These are phyloP conservation scores for Thyatira batis DNA, from an alignment of 2,888 invertebrate species.

Conservation along the genomic window DNA sequence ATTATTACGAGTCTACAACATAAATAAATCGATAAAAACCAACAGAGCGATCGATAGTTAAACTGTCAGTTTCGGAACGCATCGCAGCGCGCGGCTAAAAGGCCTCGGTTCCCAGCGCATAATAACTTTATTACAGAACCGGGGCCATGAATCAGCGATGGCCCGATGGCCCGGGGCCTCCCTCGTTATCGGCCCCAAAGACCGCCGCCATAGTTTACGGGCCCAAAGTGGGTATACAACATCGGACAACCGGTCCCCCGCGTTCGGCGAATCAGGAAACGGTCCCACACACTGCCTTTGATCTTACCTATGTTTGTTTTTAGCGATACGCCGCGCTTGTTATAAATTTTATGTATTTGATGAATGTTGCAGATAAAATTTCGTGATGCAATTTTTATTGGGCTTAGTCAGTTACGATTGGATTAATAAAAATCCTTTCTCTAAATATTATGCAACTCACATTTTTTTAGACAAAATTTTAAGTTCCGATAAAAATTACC, in stretches of 20 bases:
- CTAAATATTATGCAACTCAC: too few species aligned
- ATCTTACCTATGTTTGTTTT: not conserved
- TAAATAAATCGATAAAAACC: not conserved
- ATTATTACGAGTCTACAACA: not conserved
- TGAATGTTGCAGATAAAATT: too few species aligned
- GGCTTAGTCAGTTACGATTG: too few species aligned
- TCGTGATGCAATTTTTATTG: too few species aligned
- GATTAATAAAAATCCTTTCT: too few species aligned
- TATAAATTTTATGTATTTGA: not conserved
- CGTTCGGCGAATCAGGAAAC: constrained; percentile 39
- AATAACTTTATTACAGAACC: constrained; percentile 33
- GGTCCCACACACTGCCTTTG: constrained; percentile 14
- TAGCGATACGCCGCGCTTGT: too few species aligned
- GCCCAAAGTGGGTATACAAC: not conserved
- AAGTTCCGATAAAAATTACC: too few species aligned
- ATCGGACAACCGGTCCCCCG: constrained; percentile 33
- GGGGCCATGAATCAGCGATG: constrained; percentile 40
- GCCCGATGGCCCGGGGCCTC: constrained; percentile 35
- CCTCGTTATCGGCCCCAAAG: constrained; percentile 36
- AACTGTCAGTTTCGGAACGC: not conserved
- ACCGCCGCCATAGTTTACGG: constrained; percentile 15
- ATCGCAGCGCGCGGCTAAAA: not conserved
- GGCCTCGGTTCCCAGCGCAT: constrained; percentile 12
- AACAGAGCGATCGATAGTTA: not conserved
- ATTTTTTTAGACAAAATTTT: too few species aligned